Evolutionary conservation across 2,113 vertebrate species (phyloP).

Genomic region (Malurus elegans): DNA sequence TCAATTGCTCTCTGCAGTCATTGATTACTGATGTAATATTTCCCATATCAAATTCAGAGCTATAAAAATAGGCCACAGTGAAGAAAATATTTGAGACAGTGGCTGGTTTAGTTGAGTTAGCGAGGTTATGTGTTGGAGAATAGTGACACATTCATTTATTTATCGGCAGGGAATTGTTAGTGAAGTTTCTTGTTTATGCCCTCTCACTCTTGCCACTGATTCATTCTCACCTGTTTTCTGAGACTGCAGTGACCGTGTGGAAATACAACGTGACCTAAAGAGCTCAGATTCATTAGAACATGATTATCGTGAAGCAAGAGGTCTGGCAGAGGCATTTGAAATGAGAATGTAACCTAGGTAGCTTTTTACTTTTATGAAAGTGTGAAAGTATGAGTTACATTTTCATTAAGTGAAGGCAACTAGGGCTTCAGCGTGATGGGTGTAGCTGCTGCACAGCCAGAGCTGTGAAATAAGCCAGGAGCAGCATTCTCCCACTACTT

Average conservation of each 20-base stretch:
- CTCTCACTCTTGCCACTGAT: neutral
- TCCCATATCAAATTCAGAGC: neutral
- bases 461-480: neutral
- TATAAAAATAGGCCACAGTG: neutral
- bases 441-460: neutral
- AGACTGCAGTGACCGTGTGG: neutral
- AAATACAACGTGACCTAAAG: neutral
- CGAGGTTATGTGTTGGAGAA: neutral
- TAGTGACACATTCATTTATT: neutral
- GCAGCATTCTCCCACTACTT: neutral
- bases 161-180: neutral
- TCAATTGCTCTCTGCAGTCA: neutral
- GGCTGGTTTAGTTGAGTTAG: neutral
- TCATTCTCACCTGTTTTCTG: neutral
- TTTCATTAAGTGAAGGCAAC: neutral
- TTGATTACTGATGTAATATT: conserved; percentile 19
- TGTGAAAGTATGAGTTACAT: neutral
- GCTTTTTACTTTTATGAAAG: neutral
- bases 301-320: neutral
- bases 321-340: neutral
- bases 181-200: neutral
- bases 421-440: neutral
- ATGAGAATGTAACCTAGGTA: neutral
- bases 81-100: neutral
- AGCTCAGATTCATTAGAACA: neutral